Evolutionary conservation across 2,113 vertebrate genomes (phyloP), one percentile per base, ranked within the genome.

Genomic region (Rhadina sibilatrix): DNA sequence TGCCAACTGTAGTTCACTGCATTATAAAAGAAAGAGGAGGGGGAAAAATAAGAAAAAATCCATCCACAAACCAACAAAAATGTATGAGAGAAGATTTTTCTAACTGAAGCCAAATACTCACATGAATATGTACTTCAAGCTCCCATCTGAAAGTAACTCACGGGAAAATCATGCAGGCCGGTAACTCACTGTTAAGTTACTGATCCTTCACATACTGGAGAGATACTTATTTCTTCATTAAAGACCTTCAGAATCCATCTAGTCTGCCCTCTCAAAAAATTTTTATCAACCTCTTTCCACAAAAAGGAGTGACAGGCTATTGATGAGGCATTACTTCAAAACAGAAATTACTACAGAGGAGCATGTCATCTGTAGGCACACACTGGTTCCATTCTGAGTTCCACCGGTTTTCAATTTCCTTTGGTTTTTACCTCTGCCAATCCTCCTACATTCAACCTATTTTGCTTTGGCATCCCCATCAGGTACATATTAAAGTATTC

Each of bases 41-140:
- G 21, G 2, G 1, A 1, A 20, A 37, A 44, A 7, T 3, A 8
- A 59, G 10, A 31, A 59, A 12, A 68, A 65, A 27, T 5, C 3
- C 33, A 83, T 15, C 10, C 20, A n/a, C 19, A 57, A 70, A 56
- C 7, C 10, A 89, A 65, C 10, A 50, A 35, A 61, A 23, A 60
- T 35, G 9, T 33, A 53, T 4, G 2, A 46, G 19, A 69, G 5
- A 65, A 68, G 31, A 66, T 44, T 54, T 87, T 87, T 65, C 37
- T 52, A 64, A 42, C 2, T 37, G 9, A 72, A 77, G 49, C 14
- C 23, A 84, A 64, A 30, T 23, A 72, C 22, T 76, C 30, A 63
- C 20, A 27, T 16, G 14, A 87, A 54, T 35, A 50, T 12, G 30
- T 44, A 84, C 30, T 69, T 84, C 49, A 46, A 54, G 10, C 11